Evolutionary conservation across 2,888 invertebrate genomes (phyloP), one percentile per base, ranked within the genome.

Genomic region (Xestoiulus laeticollis): DNA sequence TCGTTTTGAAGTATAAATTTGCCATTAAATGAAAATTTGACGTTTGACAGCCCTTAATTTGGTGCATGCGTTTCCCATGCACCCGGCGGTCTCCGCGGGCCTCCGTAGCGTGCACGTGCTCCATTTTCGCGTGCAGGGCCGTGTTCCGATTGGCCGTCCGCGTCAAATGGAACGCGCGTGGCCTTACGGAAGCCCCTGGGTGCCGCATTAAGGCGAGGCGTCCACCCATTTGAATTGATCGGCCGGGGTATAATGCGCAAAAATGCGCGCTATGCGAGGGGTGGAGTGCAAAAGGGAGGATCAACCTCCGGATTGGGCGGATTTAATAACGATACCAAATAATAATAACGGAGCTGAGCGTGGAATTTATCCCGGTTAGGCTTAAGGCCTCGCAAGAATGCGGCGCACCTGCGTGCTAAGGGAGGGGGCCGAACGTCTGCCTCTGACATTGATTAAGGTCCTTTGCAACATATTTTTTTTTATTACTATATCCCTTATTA

Each of bases 261-360:
- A 68, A 26, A 68, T 68, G 68, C 68, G 22, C 5, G 26, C 26
- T 68, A 68, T 68, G 68, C 68, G 68, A 68, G 68, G 68, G 68
- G 68, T 68, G 68, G 68, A 68, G 68, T 26, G 68, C 4, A 26
- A 26, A 68, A 68, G 68, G 68, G 68, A 68, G 68, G 68, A 22
- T 68, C 68, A 68, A 68, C 68, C 68, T 68, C 68, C 68, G 68
- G n/a, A 68, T 68, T 68, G 68, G 68, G 68, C 68, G 68, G 68
- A 68, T 22, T 68, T 68, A 68, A 22, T 68, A 68, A 68, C 26
- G 68, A 68, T 68, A 68, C 26, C 2, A 5, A 38, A 68, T 26
- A 12, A 68, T 68, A 26, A 68, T 68, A 68, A 68, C 26, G 26
- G 26, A 26, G 68, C 4, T 19, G 16, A 19, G 53, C 5, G 33